These are phyloP conservation scores for Strigamia maritima DNA, from an alignment of 2,888 invertebrate genomes.

Conservation along the genomic window DNA sequence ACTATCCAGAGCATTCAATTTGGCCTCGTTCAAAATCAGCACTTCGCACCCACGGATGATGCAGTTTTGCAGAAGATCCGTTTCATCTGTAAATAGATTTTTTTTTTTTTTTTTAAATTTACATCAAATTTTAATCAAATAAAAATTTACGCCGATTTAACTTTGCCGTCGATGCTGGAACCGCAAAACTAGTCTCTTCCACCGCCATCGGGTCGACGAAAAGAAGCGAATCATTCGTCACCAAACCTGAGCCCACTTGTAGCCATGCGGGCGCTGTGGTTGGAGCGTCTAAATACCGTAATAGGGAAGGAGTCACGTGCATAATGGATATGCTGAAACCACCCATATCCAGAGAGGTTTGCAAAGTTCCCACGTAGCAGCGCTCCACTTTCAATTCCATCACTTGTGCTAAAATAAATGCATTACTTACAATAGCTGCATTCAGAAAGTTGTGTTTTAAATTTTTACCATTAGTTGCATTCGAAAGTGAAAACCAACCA, in stretches of 20 bases:
- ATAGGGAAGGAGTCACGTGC: conserved; percentile 46
- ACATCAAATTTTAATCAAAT: too few relatives aligned
- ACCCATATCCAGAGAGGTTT: conserved; percentile 71
- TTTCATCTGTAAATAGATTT: conserved; percentile 44
- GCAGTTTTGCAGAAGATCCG: conserved; percentile 47
- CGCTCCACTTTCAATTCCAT: neutral
- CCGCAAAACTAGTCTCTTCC: neutral
- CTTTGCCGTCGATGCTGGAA: neutral
- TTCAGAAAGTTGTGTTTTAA: too few relatives aligned
- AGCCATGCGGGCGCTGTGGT: conserved; percentile 63
- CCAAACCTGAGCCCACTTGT: neutral
- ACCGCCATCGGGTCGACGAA: neutral
- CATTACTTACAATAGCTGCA: too few relatives aligned
- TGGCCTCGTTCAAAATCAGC: conserved; percentile 61
- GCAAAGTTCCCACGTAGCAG: conserved; percentile 7
- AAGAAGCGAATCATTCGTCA: neutral
- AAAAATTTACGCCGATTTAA: neutral
- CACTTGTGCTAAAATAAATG: neutral
- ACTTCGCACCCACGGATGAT: conserved; percentile 51
- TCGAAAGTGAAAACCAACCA: too few relatives aligned
- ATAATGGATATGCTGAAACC: conserved; percentile 71
- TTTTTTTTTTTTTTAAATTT: too few relatives aligned
- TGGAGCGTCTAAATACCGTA: conserved; percentile 54
- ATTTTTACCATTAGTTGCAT: too few relatives aligned
- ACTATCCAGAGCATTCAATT: conserved; percentile 63